phyloP scores from a whole-genome alignment of 2,797 vertebrate species.

The Acanthis flammea region DNA sequence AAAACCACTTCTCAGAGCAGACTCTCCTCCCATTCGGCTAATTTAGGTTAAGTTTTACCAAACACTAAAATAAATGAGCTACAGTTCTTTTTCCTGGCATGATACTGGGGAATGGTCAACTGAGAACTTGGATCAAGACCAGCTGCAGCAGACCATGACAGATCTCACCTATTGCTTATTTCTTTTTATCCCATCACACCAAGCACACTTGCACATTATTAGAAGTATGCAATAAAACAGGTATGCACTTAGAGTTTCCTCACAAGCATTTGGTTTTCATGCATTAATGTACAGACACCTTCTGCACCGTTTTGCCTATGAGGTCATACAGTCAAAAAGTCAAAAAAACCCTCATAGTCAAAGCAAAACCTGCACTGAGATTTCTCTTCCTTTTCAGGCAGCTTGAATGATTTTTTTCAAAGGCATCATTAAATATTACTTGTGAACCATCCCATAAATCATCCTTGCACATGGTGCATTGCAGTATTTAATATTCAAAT shows the following conservation, averaged over 20 bases:
- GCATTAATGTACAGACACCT: not conserved
- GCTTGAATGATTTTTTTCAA: not conserved
- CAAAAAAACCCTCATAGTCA: not conserved
- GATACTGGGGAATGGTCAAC: not conserved
- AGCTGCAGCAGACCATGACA: not conserved
- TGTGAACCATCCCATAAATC: not conserved
- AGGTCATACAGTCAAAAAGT: not conserved
- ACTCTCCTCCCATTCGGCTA: not conserved
- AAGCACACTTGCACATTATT: not conserved
- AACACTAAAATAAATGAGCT: not conserved
- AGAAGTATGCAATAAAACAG: not conserved
- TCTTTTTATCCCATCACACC: not conserved
- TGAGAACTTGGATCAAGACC: not conserved
- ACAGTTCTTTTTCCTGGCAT: not conserved
- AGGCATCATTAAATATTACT: not conserved
- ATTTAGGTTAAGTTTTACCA: not conserved
- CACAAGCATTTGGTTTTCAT: not conserved
- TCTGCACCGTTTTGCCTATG: not conserved
- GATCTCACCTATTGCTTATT: not conserved
- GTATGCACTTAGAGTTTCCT: not conserved
- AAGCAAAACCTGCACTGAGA: not conserved
- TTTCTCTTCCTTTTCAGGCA: not conserved
- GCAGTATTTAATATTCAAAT: not conserved
- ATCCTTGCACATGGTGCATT: not conserved
- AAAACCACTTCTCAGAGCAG: not conserved